phyloP scores from a whole-genome alignment of 2,888 invertebrate species.

The Limulus polyphemus region DNA sequence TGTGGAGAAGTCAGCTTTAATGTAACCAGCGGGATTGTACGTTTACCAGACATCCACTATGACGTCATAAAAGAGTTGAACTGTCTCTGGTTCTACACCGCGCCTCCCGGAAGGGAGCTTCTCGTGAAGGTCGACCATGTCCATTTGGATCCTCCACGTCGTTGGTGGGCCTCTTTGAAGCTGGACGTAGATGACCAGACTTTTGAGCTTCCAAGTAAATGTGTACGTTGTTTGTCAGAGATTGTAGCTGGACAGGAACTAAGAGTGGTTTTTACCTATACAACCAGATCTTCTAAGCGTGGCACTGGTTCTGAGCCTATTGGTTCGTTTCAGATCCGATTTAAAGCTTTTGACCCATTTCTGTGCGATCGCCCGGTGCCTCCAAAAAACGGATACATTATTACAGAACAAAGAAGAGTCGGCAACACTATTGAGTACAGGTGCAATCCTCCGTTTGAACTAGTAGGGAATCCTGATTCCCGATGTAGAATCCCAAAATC shows the following conservation, averaged over 20 bases:
- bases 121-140: conserved; percentile 20
- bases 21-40: conserved; percentile 16
- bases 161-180: conserved; percentile 11
- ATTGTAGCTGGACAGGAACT: conserved; percentile 15
- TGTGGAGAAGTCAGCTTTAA: conserved; percentile 16
- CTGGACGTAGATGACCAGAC: conserved; percentile 15
- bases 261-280: conserved; percentile 12
- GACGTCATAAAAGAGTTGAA: conserved; percentile 9
- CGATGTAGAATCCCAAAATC: conserved; percentile 9
- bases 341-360: conserved; percentile 18
- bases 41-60: conserved; percentile 11
- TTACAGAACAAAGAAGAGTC: conserved; percentile 11
- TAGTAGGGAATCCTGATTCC: conserved; percentile 11
- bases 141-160: conserved; percentile 12
- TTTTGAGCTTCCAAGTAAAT: conserved; percentile 18
- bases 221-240: conserved; percentile 20
- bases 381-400: conserved; percentile 12
- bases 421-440: conserved; percentile 12
- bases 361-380: conserved; percentile 12
- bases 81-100: conserved; percentile 19
- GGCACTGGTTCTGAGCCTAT: not conserved
- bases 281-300: not conserved
- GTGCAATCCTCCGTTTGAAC: conserved; percentile 18
- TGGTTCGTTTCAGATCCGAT: conserved; percentile 19
- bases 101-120: conserved; percentile 16